Evolutionary conservation across 2,888 invertebrate species (phyloP).

Genomic region (Harpalus rubripes): DNA sequence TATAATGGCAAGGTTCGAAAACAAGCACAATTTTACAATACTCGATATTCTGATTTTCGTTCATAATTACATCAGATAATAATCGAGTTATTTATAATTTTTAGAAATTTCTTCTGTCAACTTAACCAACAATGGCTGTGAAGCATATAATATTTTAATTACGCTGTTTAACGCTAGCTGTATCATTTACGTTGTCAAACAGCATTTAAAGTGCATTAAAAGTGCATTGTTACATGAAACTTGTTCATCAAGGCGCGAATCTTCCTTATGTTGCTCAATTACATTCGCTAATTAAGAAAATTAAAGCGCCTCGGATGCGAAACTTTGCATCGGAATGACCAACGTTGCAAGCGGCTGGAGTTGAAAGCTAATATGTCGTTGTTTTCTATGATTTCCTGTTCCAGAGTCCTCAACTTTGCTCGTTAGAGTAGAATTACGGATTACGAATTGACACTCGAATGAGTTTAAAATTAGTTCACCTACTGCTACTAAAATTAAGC

Average conservation of each 20-base stretch:
- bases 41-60: too few species aligned
- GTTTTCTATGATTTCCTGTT: slow-evolving; percentile 33
- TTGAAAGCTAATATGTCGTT: slow-evolving; percentile 28
- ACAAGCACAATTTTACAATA: too few species aligned
- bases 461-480: not conserved
- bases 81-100: not conserved
- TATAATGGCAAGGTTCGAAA: too few species aligned
- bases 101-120: not conserved
- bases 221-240: slow-evolving; percentile 31
- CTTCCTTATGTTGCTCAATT: slow-evolving; percentile 9
- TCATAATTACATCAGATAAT: not conserved
- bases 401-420: not conserved
- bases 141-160: slow-evolving; percentile 44
- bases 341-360: not conserved
- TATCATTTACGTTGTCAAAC: slow-evolving; percentile 36
- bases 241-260: not conserved
- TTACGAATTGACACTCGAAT: not conserved
- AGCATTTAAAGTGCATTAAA: slow-evolving; percentile 10
- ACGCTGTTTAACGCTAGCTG: slow-evolving; percentile 28
- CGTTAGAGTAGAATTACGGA: slow-evolving; percentile 7
- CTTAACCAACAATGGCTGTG: not conserved
- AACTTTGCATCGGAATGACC: slow-evolving; percentile 28
- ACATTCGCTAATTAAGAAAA: slow-evolving; percentile 26
- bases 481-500: not conserved
- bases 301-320: slow-evolving; percentile 7